These are phyloP conservation scores for Subacronicta megacephala DNA, from an alignment of 2,888 invertebrate genomes.

Conservation along the genomic window DNA sequence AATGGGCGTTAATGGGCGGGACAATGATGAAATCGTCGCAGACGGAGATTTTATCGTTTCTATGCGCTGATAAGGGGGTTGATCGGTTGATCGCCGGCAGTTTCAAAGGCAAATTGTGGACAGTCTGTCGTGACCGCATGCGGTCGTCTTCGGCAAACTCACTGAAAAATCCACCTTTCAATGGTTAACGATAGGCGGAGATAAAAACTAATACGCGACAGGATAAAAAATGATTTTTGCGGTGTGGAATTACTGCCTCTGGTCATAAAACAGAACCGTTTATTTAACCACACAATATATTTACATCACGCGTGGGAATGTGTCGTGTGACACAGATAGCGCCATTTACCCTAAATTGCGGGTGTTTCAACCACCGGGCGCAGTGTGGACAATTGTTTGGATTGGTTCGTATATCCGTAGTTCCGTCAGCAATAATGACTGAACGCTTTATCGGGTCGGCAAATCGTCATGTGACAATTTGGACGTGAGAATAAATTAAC, in stretches of 20 bases:
- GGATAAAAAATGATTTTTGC: constrained; percentile 1
- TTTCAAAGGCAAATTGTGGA: constrained; percentile 87
- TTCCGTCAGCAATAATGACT: constrained; percentile 70
- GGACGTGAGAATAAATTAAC: constrained; percentile 62
- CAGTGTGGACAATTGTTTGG: constrained; percentile 59
- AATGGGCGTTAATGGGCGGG: constrained; percentile 88
- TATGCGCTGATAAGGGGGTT: constrained; percentile 80
- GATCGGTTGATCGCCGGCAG: constrained; percentile 79
- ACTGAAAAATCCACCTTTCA: constrained; percentile 22
- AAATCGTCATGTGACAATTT: constrained; percentile 69
- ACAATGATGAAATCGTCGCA: constrained; percentile 85
- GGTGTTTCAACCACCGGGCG: constrained; percentile 58
- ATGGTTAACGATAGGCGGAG: constrained; percentile 16
- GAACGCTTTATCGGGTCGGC: constrained; percentile 72
- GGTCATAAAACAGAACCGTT: neutral
- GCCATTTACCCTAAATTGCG: constrained; percentile 74
- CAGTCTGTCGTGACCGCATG: constrained; percentile 68
- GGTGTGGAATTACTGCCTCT: neutral
- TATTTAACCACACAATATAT: constrained; percentile 2
- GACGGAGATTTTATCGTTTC: constrained; percentile 82
- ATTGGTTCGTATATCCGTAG: constrained; percentile 60
- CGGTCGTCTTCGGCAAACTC: constrained; percentile 65
- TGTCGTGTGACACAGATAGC: constrained; percentile 54
- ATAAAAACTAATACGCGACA: constrained; percentile 11
- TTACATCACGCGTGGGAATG: constrained; percentile 74